These are phyloP conservation scores for Neoitamus cyanurus DNA, from an alignment of 2,888 invertebrate genomes.

Conservation along the genomic window DNA sequence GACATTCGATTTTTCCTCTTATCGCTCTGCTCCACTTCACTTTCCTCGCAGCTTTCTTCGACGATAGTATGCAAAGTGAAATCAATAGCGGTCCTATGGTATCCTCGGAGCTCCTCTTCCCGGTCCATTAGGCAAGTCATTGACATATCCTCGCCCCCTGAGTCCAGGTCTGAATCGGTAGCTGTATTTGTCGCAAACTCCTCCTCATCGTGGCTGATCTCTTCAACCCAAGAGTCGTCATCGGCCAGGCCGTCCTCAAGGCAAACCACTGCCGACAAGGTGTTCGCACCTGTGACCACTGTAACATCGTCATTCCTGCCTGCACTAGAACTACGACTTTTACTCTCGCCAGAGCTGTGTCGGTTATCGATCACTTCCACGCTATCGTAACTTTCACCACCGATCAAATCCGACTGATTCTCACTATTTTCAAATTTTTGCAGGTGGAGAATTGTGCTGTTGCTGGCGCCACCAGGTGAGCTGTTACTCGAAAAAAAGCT, in stretches of 20 bases:
- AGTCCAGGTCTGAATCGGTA: slow-evolving; percentile 74
- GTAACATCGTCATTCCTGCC: slow-evolving; percentile 69
- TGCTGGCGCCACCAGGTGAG: slow-evolving; percentile 60
- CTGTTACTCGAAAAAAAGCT: slow-evolving; percentile 63
- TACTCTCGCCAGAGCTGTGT: slow-evolving; percentile 44
- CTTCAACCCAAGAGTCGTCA: slow-evolving; percentile 93
- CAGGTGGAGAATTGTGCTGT: background rate
- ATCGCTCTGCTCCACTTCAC: slow-evolving; percentile 77
- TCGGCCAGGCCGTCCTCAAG: slow-evolving; percentile 89
- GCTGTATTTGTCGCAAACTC: slow-evolving; percentile 70
- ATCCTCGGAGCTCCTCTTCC: slow-evolving; percentile 85
- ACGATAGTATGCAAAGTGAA: slow-evolving; percentile 93
- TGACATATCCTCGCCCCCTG: slow-evolving; percentile 75
- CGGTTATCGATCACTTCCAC: slow-evolving; percentile 32
- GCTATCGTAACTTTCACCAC: slow-evolving; percentile 46
- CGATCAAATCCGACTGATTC: slow-evolving; percentile 6
- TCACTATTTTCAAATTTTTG: slow-evolving; percentile 1
- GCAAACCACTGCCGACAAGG: slow-evolving; percentile 77
- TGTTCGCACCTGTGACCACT: slow-evolving; percentile 77
- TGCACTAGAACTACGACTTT: slow-evolving; percentile 51
- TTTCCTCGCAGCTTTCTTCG: slow-evolving; percentile 95
- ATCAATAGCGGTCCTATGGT: slow-evolving; percentile 84
- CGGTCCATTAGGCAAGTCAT: slow-evolving; percentile 73
- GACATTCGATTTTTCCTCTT: slow-evolving; percentile 73
- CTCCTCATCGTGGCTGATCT: slow-evolving; percentile 83